A percentile compares a stretch with the other conserved stretches of the same genome.
Evolutionary conservation across 2,797 vertebrate genomes (phyloP).

Genomic region (Trematomus bernacchii): DNA sequence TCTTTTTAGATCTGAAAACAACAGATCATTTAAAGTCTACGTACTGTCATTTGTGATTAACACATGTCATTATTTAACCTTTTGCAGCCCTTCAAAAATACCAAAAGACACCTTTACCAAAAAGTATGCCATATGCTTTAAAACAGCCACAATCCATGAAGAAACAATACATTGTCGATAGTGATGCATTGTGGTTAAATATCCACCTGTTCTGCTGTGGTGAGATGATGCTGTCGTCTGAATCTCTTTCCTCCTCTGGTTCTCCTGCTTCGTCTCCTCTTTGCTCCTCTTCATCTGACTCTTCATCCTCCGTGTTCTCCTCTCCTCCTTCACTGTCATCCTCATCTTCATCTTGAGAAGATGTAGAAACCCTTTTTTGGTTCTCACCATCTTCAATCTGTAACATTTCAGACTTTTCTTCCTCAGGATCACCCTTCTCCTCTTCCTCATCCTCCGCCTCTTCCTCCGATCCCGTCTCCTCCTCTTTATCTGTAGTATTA

Average conservation of each 20-base stretch:
- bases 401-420: constrained; percentile 15
- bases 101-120: no score
- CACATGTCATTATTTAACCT: background rate
- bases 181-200: no score
- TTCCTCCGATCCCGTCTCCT: constrained; percentile 36
- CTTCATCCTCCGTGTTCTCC: constrained; percentile 16
- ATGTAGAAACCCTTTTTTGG: constrained; percentile 25
- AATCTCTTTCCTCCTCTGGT: constrained; percentile 62
- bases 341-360: constrained; percentile 51
- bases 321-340: constrained; percentile 23
- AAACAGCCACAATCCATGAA: no score
- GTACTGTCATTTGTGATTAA: background rate
- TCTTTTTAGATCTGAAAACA: constrained; percentile 51
- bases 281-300: constrained; percentile 38
- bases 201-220: constrained; percentile 63
- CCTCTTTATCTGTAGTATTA: constrained; percentile 38
- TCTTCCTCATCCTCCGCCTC: constrained; percentile 41
- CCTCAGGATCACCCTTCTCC: constrained; percentile 24
- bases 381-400: constrained; percentile 14
- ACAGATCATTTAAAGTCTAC: background rate
- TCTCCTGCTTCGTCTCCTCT: constrained; percentile 2
- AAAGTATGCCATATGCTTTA: no score
- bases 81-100: no score
- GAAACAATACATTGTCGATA: no score
- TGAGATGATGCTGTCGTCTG: constrained; percentile 76